Evolutionary conservation across 30 jellyfish, hydroid and myxozoan species (phyloP).

Genomic region (Catostylus mosaicus): DNA sequence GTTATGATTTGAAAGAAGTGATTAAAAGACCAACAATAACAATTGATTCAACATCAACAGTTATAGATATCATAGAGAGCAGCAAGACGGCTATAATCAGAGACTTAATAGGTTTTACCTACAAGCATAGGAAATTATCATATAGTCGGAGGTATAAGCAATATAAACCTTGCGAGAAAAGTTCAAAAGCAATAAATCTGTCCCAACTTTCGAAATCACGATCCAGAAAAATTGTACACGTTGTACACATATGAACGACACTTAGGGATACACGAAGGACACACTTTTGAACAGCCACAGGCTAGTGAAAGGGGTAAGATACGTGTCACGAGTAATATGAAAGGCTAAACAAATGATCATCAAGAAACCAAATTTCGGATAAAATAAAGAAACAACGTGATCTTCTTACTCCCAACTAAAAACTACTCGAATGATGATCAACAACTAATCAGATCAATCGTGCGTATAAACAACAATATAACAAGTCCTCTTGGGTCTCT

Average conservation of each 20-base stretch:
- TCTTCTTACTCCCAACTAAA: too few relatives aligned
- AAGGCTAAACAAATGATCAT: too few relatives aligned
- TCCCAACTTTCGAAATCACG: conserved; percentile 74
- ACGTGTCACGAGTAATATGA: too few relatives aligned
- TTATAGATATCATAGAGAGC: conserved; percentile 61
- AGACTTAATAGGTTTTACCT: conserved; percentile 70
- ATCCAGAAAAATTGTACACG: conserved; percentile 57
- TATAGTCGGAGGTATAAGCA: conserved; percentile 77
- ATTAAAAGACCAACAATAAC: conserved; percentile 69
- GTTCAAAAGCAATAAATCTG: conserved; percentile 68
- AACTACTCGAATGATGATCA: neutral
- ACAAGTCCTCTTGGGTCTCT: conserved; percentile 10
- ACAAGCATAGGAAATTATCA: conserved; percentile 78
- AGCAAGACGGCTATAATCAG: conserved; percentile 73
- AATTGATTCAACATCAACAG: conserved; percentile 68
- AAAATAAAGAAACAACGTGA: too few relatives aligned
- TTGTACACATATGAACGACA: conserved; percentile 59
- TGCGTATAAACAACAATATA: neutral
- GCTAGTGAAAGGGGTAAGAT: too few relatives aligned
- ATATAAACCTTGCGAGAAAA: conserved; percentile 63
- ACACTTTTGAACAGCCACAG: too few relatives aligned
- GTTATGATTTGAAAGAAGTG: conserved; percentile 47
- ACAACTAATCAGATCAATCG: neutral
- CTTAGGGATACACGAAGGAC: conserved; percentile 80
- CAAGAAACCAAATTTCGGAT: too few relatives aligned